A percentile compares a stretch with the other conserved stretches of the same genome.
Conservation (phyloP, 2,888 invertebrate species). For the Ecdyonurus torrentis region DNA sequence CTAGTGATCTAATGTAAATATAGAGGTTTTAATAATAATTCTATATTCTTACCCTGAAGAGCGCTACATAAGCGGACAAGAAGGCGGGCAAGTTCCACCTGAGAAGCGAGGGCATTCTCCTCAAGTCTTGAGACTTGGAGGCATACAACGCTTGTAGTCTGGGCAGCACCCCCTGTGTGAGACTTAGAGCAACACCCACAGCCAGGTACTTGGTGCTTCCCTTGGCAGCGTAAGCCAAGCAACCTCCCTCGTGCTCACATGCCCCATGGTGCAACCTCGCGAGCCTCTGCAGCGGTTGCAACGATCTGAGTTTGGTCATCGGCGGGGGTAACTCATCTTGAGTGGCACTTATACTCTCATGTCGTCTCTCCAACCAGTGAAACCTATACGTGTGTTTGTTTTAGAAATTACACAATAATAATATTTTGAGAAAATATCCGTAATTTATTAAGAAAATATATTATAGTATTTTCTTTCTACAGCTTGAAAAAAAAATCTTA, state of each 20-base stretch:
- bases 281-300: neutral
- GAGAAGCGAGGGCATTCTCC: neutral
- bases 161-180: neutral
- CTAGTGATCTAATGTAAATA: no score
- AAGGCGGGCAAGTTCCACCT: neutral
- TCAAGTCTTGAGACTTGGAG: neutral
- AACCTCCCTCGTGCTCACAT: neutral
- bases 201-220: neutral
- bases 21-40: no score
- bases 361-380: neutral
- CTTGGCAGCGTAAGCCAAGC: neutral
- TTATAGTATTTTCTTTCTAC: no score
- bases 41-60: neutral
- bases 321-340: neutral
- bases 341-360: neutral
- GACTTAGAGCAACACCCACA: neutral
- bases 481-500: no score
- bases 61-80: neutral
- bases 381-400: no score
- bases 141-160: neutral
- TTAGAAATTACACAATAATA: no score
- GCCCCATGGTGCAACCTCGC: neutral
- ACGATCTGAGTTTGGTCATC: neutral
- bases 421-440: no score
- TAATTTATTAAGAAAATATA: no score